Evolutionary conservation across 2,797 vertebrate genomes (phyloP), one percentile per base, ranked within the genome.

Genomic region (Pantherophis vulpinus): DNA sequence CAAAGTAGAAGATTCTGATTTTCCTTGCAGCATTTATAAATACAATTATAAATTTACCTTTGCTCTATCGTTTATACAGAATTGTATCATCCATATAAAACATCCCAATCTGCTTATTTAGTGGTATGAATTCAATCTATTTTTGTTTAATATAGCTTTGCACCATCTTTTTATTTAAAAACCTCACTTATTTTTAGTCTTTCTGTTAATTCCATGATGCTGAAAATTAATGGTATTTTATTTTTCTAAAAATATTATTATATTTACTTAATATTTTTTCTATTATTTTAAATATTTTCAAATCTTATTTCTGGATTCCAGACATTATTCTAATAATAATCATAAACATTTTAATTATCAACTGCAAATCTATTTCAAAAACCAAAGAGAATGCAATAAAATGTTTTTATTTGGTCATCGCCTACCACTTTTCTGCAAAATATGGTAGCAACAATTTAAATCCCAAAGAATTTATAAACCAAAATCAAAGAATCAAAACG

Each of bases 301-400:
- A 70, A 32, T 70, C 29, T 8, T 32, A 70, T 70, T 70, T 70
- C 66, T 70, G n/a, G 66, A 70, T 70, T 55, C 47, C 86, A 87
- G 27, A n/a, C 5, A 87, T 25, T 25, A 13, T n/a, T 56, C 51
- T 32, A 56, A 32, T n/a, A 56, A 56, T 56, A 87, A 87, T 87
- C 6, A 51, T 29, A 47, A 59, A 56, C 23, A 23, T 88, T 47
- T 47, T 9, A 79, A 63, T 56, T 32, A 90, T 61, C 29, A 83
- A 42, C 55, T 63, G 91, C 92, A 95, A 90, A 92, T n/a, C 0
- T 3, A 47, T 18, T 91, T n/a, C 56, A n/a, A 47, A 94, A 88
- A 47, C 66, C 60, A 93, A 83, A 92, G 93, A 37, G 10, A 86
- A 42, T 42, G 16, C 18, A 66, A 16, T 63, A 63, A n/a, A 60